Evolutionary conservation across 2,888 invertebrate genomes (phyloP).

Genomic region (Ametastegia equiseti): DNA sequence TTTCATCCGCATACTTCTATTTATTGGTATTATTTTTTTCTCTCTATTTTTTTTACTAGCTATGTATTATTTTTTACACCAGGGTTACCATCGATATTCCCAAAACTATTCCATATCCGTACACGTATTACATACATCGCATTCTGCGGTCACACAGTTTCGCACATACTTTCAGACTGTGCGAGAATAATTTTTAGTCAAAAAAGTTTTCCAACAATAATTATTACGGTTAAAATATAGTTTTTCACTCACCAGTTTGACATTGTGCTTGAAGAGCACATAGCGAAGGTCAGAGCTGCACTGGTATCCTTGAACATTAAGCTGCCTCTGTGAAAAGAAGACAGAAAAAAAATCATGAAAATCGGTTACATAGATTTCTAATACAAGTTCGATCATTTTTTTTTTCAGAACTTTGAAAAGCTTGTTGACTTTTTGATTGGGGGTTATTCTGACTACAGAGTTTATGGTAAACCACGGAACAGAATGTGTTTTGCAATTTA

Average conservation of each 20-base stretch:
- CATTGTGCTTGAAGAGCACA: conserved; percentile 93
- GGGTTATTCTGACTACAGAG: too few relatives aligned
- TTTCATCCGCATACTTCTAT: neutral
- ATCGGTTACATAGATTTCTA: neutral
- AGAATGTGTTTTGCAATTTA: too few relatives aligned
- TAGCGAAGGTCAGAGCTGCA: conserved; percentile 91
- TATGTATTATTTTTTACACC: too few relatives aligned
- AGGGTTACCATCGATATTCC: too few relatives aligned
- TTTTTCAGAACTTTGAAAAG: too few relatives aligned
- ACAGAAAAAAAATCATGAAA: neutral
- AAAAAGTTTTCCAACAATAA: neutral
- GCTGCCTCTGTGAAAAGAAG: conserved; percentile 83
- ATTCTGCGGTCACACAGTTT: too few relatives aligned
- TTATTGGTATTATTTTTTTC: neutral
- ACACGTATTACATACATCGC: too few relatives aligned
- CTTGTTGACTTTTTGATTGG: too few relatives aligned
- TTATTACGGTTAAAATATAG: neutral
- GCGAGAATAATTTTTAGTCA: neutral
- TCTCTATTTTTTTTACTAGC: neutral
- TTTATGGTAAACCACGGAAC: too few relatives aligned
- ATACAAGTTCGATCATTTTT: too few relatives aligned
- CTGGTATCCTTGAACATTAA: conserved; percentile 92
- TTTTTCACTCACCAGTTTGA: conserved; percentile 87
- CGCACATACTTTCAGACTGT: neutral
- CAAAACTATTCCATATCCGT: too few relatives aligned